Conservation (phyloP, 2,797 vertebrate genomes). For the Tokudaia tokunoshimensis region DNA sequence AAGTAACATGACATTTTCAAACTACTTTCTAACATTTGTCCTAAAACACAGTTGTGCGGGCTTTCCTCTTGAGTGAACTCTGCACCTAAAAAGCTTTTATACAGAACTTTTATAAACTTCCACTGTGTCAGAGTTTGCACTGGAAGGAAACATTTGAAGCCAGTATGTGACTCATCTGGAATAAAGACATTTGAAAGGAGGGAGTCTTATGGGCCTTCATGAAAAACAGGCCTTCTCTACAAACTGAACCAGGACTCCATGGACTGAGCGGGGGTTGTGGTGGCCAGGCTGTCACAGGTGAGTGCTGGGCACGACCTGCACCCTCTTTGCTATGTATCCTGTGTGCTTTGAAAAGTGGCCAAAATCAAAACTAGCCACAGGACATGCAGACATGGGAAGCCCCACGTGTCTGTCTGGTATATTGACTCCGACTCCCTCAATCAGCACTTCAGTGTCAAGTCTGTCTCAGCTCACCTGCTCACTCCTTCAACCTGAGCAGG, state of each 20-base stretch:
- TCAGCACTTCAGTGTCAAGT: not conserved
- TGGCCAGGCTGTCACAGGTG: not conserved
- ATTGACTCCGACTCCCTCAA: rapidly evolving
- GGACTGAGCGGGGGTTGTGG: rapidly evolving
- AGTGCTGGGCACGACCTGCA: no score
- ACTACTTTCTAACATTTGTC: constrained; percentile 28
- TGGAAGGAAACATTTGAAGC: constrained; percentile 15
- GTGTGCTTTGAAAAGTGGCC: not conserved
- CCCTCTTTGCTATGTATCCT: not conserved
- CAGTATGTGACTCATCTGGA: not conserved
- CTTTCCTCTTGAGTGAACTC: constrained; percentile 25
- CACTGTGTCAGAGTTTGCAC: not conserved
- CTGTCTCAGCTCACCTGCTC: not conserved
- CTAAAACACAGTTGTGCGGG: constrained; percentile 45
- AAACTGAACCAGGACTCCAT: not conserved
- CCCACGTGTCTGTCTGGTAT: not conserved
- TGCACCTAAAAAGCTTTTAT: constrained; percentile 27
- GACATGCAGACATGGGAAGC: not conserved
- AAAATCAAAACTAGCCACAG: not conserved
- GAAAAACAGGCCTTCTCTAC: not conserved
- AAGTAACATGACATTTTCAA: constrained; percentile 15
- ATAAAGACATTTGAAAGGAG: not conserved
- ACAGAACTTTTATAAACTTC: not conserved
- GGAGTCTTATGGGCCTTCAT: not conserved
- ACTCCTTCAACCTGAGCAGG: not conserved